Conservation (phyloP, 2,113 vertebrate genomes). For the Copsychus sechellarum region DNA sequence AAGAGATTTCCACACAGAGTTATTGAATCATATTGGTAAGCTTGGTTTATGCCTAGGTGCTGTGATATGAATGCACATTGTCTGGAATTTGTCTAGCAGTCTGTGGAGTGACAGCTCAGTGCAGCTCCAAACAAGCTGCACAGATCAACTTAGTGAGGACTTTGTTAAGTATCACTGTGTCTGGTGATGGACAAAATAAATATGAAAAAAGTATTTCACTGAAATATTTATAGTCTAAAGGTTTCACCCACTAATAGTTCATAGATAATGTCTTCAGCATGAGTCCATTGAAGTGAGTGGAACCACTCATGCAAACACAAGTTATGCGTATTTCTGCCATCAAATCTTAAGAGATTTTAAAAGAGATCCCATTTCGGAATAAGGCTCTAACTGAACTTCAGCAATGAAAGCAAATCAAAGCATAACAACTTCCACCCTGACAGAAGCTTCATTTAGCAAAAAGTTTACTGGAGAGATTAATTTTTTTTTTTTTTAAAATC, state of each 20-base stretch:
- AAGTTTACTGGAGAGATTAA: background rate
- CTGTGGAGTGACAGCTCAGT: background rate
- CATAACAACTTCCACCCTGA: background rate
- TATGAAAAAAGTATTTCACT: background rate
- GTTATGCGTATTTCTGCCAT: rapidly evolving
- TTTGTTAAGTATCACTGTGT: background rate
- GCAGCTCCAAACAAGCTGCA: background rate
- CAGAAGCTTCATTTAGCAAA: background rate
- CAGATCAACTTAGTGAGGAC: background rate
- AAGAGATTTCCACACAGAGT: background rate
- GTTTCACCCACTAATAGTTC: background rate
- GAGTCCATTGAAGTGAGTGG: background rate
- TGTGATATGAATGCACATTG: background rate
- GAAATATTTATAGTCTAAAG: background rate
- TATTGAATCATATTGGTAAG: background rate
- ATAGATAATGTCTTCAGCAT: background rate
- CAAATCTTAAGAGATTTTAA: background rate
- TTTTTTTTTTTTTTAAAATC: background rate
- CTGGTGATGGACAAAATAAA: background rate
- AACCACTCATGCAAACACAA: background rate
- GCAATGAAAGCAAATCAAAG: background rate
- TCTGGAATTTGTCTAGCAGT: background rate
- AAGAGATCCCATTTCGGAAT: background rate
- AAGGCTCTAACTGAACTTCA: background rate
- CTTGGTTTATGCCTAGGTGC: background rate